These are phyloP conservation scores for Euglossa dilemma DNA, from an alignment of 1,140 invertebrate genomes.

Conservation along the genomic window DNA sequence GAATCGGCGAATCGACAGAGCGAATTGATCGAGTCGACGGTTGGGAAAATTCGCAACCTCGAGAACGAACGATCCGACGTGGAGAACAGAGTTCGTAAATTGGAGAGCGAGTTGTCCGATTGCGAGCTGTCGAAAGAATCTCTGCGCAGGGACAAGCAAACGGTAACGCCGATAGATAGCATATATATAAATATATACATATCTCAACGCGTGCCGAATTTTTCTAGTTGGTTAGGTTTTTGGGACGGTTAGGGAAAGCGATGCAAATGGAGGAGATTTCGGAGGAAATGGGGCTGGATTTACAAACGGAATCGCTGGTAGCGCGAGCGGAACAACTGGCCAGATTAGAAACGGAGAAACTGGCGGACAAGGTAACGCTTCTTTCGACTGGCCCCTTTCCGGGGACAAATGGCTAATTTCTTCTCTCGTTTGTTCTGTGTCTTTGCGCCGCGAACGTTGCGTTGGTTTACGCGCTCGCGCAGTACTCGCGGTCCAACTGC, in stretches of 20 bases:
- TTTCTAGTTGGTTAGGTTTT: slow-evolving; percentile 87
- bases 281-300: slow-evolving; percentile 89
- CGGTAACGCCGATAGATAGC: slow-evolving; percentile 77
- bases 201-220: neutral
- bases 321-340: slow-evolving; percentile 90
- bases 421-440: slow-evolving; percentile 56
- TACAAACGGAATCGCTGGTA: slow-evolving; percentile 90
- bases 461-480: slow-evolving; percentile 76
- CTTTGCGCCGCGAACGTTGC: slow-evolving; percentile 54
- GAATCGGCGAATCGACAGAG: slow-evolving; percentile 86
- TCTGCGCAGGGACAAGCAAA: slow-evolving; percentile 86
- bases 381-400: neutral
- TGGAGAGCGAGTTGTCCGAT: slow-evolving; percentile 87
- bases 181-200: too few species aligned
- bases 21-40: slow-evolving; percentile 85
- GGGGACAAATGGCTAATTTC: slow-evolving; percentile 30
- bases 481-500: slow-evolving; percentile 87
- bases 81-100: slow-evolving; percentile 87
- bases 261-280: slow-evolving; percentile 90
- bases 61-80: slow-evolving; percentile 88
- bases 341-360: slow-evolving; percentile 89
- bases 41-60: slow-evolving; percentile 84
- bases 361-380: slow-evolving; percentile 90
- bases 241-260: slow-evolving; percentile 88
- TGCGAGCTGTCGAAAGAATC: slow-evolving; percentile 86